Conservation (phyloP, 2,113 vertebrate genomes). For the Dunckerocampus dactyliophorus region DNA sequence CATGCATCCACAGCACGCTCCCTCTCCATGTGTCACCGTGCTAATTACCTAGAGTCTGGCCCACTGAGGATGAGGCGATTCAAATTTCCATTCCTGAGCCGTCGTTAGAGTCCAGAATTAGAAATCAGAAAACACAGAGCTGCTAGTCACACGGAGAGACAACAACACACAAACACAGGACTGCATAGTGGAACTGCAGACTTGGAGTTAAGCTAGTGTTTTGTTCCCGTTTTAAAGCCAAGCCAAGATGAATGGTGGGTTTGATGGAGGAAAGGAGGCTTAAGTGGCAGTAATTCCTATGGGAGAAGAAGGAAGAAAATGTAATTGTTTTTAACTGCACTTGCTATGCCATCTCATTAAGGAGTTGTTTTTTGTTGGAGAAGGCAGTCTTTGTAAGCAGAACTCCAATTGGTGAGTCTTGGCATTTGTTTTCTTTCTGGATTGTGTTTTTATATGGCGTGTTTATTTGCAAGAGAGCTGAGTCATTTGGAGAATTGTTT, state of each 20-base stretch:
- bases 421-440: not conserved
- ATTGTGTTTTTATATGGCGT: conserved; percentile 2
- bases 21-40: conserved; percentile 54
- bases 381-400: conserved; percentile 32
- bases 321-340: conserved; percentile 39
- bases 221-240: not conserved
- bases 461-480: conserved; percentile 8
- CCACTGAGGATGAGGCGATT: conserved; percentile 51
- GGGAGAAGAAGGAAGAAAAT: conserved; percentile 35
- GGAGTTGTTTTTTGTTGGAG: conserved; percentile 35
- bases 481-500: conserved; percentile 15
- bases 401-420: not conserved
- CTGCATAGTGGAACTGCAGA: not conserved
- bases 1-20: conserved; percentile 15
- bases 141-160: conserved; percentile 32
- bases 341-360: conserved; percentile 23
- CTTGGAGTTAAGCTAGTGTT: not conserved
- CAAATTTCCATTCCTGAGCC: conserved; percentile 64
- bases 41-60: conserved; percentile 62
- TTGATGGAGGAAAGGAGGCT: conserved; percentile 44
- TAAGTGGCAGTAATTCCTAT: conserved; percentile 42
- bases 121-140: conserved; percentile 49
- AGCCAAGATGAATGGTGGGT: conserved; percentile 15
- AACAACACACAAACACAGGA: conserved; percentile 22
- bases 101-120: conserved; percentile 52